phyloP scores from a whole-genome alignment of 2,888 invertebrate species.

The Theristus sp. region DNA sequence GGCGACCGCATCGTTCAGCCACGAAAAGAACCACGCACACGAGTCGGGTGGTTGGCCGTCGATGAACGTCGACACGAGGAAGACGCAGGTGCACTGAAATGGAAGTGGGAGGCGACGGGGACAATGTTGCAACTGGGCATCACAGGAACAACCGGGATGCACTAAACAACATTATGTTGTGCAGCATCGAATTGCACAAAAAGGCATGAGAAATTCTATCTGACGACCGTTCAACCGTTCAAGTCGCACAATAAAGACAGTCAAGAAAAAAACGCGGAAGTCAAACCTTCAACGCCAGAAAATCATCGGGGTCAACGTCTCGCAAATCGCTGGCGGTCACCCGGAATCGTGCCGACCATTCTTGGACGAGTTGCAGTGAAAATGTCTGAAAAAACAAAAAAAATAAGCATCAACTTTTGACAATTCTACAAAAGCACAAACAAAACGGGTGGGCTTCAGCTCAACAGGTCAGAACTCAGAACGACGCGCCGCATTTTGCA shows the following conservation, averaged over 20 bases:
- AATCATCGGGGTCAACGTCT: conserved; percentile 11
- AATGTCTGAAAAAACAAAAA: too few relatives aligned
- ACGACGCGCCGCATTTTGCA: neutral
- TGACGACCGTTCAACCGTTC: too few relatives aligned
- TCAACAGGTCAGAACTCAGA: neutral
- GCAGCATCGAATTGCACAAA: too few relatives aligned
- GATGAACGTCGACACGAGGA: conserved; percentile 39
- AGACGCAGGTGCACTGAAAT: conserved; percentile 21
- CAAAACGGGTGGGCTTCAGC: neutral
- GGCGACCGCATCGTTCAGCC: conserved; percentile 37
- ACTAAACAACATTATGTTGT: too few relatives aligned
- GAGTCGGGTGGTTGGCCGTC: conserved; percentile 38
- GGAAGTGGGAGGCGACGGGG: too few relatives aligned
- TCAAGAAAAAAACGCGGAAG: too few relatives aligned
- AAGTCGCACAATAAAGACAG: too few relatives aligned
- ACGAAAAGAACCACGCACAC: conserved; percentile 38
- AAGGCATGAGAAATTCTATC: too few relatives aligned
- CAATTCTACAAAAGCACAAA: neutral
- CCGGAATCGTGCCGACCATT: neutral
- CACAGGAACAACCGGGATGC: too few relatives aligned
- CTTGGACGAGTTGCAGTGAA: neutral
- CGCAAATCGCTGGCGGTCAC: neutral
- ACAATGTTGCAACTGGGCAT: too few relatives aligned
- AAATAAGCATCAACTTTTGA: too few relatives aligned
- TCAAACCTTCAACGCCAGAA: conserved; percentile 12